Evolutionary conservation across 2,797 vertebrate genomes (phyloP), one percentile per base, ranked within the genome.

Genomic region (Sebastes hubbsi): DNA sequence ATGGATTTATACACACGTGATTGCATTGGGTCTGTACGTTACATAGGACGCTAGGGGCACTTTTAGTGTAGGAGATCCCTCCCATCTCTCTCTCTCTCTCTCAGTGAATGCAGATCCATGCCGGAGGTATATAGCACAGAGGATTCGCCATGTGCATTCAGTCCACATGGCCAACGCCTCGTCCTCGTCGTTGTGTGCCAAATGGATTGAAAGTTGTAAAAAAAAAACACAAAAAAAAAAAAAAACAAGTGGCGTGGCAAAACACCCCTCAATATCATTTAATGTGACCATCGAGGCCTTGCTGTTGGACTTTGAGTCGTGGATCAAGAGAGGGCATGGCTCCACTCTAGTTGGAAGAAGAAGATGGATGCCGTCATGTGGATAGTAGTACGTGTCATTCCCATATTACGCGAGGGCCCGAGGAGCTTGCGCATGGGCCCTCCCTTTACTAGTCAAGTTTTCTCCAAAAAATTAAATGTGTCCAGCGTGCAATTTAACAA

Each of bases 281-380:
- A 36, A 72, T 38, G 82, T 73, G 76, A 72, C 67, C 61, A 69
- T 72, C 29, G 68, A 86, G 88, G 88, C 85, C 38, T 49, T 81
- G 82, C 82, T 63, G 83, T 75, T 93, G 89, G 89, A 94, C 87
- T 91, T 92, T 89, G 90, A 84, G 81, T 78, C 76, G 86, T 78
- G 81, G 81, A 82, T 87, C 80, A 80, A 80, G 66, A 65, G 60
- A 81, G 80, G 81, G 88, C 85, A 91, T 76, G 88, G 88, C 91
- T 84, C 73, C 84, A 83, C 82, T 82, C 78, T 84, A 75, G 82
- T 78, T 83, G 80, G 77, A 14, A 38, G 13, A 34, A 72, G 79
- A 94, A 94, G 89, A 95, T 95, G 94, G 94, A 94, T 89, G 92
- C 92, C 92, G 90, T 87, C 89, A 89, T 91, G 90, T 87, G 93